A percentile compares a stretch with the other conserved stretches of the same genome.
Evolutionary conservation across 1,140 invertebrate species (phyloP).

Genomic region (Fopius arisanus): DNA sequence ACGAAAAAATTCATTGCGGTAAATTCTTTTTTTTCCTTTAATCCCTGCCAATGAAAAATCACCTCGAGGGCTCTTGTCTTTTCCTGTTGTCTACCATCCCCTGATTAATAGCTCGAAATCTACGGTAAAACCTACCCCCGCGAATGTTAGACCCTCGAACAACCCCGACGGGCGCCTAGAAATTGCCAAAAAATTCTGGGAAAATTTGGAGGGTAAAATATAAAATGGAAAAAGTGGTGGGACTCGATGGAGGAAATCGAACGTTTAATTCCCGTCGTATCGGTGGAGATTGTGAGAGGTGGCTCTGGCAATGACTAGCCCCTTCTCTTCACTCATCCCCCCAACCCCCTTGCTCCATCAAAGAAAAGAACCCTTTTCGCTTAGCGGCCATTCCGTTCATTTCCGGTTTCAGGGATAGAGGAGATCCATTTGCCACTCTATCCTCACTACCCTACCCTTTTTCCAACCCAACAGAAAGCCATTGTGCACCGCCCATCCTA

Average conservation of each 20-base stretch:
- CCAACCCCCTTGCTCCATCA: constrained; percentile 43
- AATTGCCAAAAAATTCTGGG: neutral
- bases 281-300: neutral
- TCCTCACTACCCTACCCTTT: neutral
- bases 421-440: constrained; percentile 58
- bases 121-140: too few species aligned
- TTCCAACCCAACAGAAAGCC: constrained; percentile 43
- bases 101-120: too few species aligned
- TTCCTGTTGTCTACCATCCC: too few species aligned
- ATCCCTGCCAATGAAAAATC: too few species aligned
- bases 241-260: constrained; percentile 22
- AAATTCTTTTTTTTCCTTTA: too few species aligned
- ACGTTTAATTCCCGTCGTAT: constrained; percentile 27
- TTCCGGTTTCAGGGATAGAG: constrained; percentile 54
- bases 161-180: neutral
- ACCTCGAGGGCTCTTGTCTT: too few species aligned
- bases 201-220: neutral
- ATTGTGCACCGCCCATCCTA: constrained; percentile 50
- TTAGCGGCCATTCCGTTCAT: constrained; percentile 64
- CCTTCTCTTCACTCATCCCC: neutral
- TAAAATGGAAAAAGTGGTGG: neutral
- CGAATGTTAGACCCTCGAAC: too few species aligned
- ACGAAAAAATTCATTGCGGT: too few species aligned
- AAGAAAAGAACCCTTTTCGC: constrained; percentile 59
- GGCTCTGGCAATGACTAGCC: constrained; percentile 10